phyloP scores from a whole-genome alignment of 2,113 vertebrate species.

The Hyperoodon ampullatus region DNA sequence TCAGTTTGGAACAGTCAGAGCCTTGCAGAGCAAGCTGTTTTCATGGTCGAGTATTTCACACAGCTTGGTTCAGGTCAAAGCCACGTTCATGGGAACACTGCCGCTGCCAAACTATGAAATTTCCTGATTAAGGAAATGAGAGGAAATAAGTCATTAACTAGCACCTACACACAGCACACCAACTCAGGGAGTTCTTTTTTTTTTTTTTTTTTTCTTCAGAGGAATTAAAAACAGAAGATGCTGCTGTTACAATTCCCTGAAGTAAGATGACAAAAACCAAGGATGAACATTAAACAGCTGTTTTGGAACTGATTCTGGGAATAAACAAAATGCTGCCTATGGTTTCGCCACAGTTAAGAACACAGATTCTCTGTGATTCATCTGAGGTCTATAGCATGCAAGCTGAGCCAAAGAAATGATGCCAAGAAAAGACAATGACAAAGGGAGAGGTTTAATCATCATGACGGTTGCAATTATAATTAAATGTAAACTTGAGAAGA shows the following conservation, averaged over 20 bases:
- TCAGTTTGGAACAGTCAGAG: background rate
- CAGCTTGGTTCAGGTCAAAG: conserved; percentile 44
- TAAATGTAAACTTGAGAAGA: conserved; percentile 71
- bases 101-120: conserved; percentile 46
- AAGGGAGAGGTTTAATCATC: conserved; percentile 64
- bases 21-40: conserved; percentile 62
- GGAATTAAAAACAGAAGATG: conserved; percentile 69
- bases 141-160: conserved; percentile 72
- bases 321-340: conserved; percentile 63
- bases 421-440: conserved; percentile 76
- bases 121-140: conserved; percentile 70
- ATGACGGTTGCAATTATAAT: conserved; percentile 66
- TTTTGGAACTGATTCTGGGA: conserved; percentile 74
- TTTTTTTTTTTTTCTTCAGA: conserved; percentile 27
- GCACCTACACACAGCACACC: conserved; percentile 43
- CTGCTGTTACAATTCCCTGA: conserved; percentile 60
- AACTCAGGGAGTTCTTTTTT: background rate
- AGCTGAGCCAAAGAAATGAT: conserved; percentile 60
- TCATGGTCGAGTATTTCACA: background rate
- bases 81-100: conserved; percentile 46
- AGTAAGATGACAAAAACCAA: conserved; percentile 70
- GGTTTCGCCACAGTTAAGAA: conserved; percentile 57
- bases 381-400: conserved; percentile 43
- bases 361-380: conserved; percentile 66
- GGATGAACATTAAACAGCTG: conserved; percentile 70